Evolutionary conservation across 1,140 invertebrate genomes (phyloP), one percentile per base, ranked within the genome.

Genomic region (Caenorhabditis latens): DNA sequence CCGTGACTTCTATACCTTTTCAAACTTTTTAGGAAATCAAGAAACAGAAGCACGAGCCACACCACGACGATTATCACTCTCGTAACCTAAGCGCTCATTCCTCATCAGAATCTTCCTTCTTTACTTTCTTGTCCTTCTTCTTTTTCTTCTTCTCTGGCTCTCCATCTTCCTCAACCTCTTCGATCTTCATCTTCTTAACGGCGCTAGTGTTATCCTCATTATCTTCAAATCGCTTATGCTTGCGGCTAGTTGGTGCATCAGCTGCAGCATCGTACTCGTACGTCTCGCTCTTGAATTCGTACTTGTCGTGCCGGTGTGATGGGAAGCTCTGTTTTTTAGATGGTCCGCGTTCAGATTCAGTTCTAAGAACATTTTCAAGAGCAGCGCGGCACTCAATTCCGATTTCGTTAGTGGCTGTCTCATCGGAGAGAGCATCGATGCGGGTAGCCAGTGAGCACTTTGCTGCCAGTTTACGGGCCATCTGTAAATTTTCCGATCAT

Each of bases 391-490:
- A 79, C 16, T 93, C 91, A 42, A 92, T 88, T 53, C 91, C 91
- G 19, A 90, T 79, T 65, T 86, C 61, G 19, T 71, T 65, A 19
- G 19, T 84, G 21, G 87, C 61, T 19, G 84, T 82, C 42, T 92
- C 91, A 42, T 99, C 98, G 9, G 96, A 97, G 19, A 99, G 95
- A 4, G 98, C 98, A 94, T 99, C 98, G 1, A 99, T 95, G 90
- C 98, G 95, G 1, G 96, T 96, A 0, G 97, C 96, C 11, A 99
- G 93, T 0, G 98, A 94, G 2, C 97, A 95, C 93, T 99, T 99
- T 0, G 97, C 97, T 21, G 98, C 98, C 88, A 99, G 94, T 95
- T 98, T 99, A 91, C 98, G 94, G 0, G 98, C 97, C 94, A 98
- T 96, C 94, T 98, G 95, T 84, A 84, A 84, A 43, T 24, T 21